These are phyloP conservation scores for Ochlodes sylvanus DNA, from an alignment of 2,888 invertebrate genomes.

Conservation along the genomic window DNA sequence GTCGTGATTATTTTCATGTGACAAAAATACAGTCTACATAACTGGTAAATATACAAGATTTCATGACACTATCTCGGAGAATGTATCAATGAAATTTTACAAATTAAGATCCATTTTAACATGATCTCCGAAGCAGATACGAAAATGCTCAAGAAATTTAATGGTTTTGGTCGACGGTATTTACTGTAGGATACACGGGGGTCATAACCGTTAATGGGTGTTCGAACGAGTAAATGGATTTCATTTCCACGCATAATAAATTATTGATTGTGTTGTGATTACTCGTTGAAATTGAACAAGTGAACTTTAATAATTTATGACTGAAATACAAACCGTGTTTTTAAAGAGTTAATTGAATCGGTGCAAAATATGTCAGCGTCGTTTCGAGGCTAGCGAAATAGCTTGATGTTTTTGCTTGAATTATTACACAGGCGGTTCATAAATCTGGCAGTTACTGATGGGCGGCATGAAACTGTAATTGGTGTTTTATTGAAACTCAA, in stretches of 20 bases:
- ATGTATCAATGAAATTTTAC: too few relatives aligned
- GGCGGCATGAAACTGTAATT: conserved; percentile 29
- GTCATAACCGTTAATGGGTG: neutral
- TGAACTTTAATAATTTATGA: conserved; percentile 20
- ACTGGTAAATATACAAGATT: too few relatives aligned
- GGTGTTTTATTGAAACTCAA: conserved; percentile 34
- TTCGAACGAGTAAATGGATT: neutral
- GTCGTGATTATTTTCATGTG: too few relatives aligned
- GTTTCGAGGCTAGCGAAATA: conserved; percentile 32
- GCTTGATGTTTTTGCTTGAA: conserved; percentile 32
- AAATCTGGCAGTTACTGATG: conserved; percentile 36
- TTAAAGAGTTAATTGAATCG: conserved; percentile 34
- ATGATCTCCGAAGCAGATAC: too few relatives aligned
- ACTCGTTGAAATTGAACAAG: neutral
- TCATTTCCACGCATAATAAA: conserved; percentile 1
- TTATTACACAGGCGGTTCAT: conserved; percentile 35
- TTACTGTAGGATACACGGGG: neutral
- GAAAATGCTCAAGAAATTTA: too few relatives aligned
- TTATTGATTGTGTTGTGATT: conserved; percentile 1
- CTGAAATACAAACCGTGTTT: conserved; percentile 17
- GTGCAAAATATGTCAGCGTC: conserved; percentile 31
- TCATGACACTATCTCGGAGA: too few relatives aligned
- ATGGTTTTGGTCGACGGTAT: too few relatives aligned
- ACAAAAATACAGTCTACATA: too few relatives aligned
- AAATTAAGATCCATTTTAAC: too few relatives aligned